Percentiles rank a stretch among this genome's conserved stretches.
phyloP scores from a whole-genome alignment of 2,113 vertebrate genomes.

The Sphyrna mokarran region DNA sequence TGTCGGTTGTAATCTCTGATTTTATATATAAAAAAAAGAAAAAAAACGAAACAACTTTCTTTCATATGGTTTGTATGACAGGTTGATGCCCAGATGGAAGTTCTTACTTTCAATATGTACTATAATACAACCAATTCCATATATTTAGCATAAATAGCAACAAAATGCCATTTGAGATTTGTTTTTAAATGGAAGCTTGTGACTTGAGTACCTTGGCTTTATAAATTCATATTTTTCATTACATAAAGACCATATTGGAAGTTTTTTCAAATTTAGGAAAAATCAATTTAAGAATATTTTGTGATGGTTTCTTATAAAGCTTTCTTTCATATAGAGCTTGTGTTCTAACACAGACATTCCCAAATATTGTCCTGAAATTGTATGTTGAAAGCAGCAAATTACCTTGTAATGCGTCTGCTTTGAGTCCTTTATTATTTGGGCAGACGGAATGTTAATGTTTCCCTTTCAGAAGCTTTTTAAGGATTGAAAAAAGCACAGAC shows the following conservation, averaged over 20 bases:
- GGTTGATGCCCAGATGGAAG: constrained; percentile 19
- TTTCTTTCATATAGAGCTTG: neutral
- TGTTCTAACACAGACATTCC: constrained; percentile 1
- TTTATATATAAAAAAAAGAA: constrained; percentile 28
- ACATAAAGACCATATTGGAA: neutral
- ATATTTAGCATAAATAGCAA: constrained; percentile 23
- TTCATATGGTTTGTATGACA: constrained; percentile 22
- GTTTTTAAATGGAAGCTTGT: neutral
- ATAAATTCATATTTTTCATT: constrained; percentile 36
- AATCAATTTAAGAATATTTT: neutral
- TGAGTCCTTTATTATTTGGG: neutral
- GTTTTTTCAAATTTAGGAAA: constrained; percentile 4
- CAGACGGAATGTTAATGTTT: neutral
- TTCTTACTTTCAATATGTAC: constrained; percentile 23
- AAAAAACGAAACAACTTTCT: constrained; percentile 34
- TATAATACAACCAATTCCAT: constrained; percentile 5
- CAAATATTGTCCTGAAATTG: neutral
- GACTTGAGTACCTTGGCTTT: constrained; percentile 28
- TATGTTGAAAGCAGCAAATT: neutral
- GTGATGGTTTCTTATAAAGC: neutral
- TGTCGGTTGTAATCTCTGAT: constrained; percentile 26
- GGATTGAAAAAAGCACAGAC: neutral
- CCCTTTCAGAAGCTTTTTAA: neutral
- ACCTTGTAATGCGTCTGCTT: neutral
- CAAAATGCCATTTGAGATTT: neutral